Evolutionary conservation across 2,888 invertebrate species (phyloP), one percentile per base, ranked within the genome.

Genomic region (Leuctra nigra): DNA sequence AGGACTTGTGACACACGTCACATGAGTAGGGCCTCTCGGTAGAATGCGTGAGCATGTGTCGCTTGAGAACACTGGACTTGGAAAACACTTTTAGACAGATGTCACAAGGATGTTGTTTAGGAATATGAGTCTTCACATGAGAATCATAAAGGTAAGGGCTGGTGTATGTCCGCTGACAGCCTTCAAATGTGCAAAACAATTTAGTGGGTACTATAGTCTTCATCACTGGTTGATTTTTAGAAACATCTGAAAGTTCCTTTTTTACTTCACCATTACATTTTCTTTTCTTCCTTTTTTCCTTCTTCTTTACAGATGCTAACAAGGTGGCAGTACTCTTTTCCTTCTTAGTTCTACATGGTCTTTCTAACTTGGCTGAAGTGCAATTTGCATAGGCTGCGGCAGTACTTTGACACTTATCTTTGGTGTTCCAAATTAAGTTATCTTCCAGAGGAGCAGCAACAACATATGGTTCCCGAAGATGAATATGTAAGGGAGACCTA

Each of bases 31-130:
- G 41, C 23, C 52, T 39, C 16, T 57, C 23, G 0, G 77, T 77
- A 35, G 75, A 75, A 60, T 81, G 81, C 46, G 79, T 72, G 44
- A 80, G 73, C 79, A 81, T 79, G 56, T 81, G 80, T 41, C 80
- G 70, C 0, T 79, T 80, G 70, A 81, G 75, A 1, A 80, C 78
- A 44, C 80, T 50, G 18, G 2, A n/a, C 7, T 6, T 7, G 11
- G 29, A 16, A 22, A 50, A 50, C 14, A 35, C 22, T 35, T 50
- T 50, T 9, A 35, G 33, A 22, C 50, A 50, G 7, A 18, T 50
- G 1, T 35, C 22, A 13, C 50, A 50, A 2, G 35, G 4, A 18
- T 50, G 50, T 11, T 50, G 35, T 33, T 50, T 50, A 2, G 50
- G 50, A 11, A 22, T 35, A 35, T 50, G 50, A 22, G 50, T 50